Conservation (phyloP, 2,113 vertebrate species). For the Carassius carassius region DNA sequence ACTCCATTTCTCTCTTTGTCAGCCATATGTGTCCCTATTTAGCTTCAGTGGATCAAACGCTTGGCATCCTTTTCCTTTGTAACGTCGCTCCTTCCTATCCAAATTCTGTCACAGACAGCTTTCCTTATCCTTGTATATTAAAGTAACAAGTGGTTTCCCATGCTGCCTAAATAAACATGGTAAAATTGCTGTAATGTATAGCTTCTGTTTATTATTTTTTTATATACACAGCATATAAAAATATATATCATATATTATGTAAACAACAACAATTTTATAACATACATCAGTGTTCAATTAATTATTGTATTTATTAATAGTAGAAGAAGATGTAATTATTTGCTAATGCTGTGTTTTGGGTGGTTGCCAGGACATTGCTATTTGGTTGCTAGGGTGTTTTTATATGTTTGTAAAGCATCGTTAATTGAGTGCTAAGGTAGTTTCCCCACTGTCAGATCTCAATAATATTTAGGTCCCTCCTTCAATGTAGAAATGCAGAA, state of each 20-base stretch:
- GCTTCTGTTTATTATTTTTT: neutral
- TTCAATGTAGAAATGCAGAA: too few species aligned
- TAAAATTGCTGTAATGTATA: neutral
- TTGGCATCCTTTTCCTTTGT: conserved; percentile 32
- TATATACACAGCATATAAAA: neutral
- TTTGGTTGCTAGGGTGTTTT: too few species aligned
- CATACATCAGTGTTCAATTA: too few species aligned
- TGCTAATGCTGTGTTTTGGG: too few species aligned
- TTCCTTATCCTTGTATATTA: neutral
- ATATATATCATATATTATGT: neutral
- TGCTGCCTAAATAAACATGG: neutral
- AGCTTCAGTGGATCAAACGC: conserved; percentile 43
- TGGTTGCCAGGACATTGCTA: too few species aligned
- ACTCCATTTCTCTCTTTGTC: conserved; percentile 27
- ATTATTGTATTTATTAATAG: too few species aligned
- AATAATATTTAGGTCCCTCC: too few species aligned
- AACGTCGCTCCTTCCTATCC: neutral
- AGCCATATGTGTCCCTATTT: conserved; percentile 30
- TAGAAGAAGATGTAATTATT: too few species aligned
- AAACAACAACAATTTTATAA: neutral
- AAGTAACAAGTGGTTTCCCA: conserved; percentile 12
- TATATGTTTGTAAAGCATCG: too few species aligned
- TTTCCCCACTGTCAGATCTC: too few species aligned
- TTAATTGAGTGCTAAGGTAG: too few species aligned
- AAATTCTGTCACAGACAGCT: conserved; percentile 1